These are phyloP conservation scores for Magallana ariakensis DNA, from an alignment of 1,140 invertebrate genomes.

Conservation along the genomic window DNA sequence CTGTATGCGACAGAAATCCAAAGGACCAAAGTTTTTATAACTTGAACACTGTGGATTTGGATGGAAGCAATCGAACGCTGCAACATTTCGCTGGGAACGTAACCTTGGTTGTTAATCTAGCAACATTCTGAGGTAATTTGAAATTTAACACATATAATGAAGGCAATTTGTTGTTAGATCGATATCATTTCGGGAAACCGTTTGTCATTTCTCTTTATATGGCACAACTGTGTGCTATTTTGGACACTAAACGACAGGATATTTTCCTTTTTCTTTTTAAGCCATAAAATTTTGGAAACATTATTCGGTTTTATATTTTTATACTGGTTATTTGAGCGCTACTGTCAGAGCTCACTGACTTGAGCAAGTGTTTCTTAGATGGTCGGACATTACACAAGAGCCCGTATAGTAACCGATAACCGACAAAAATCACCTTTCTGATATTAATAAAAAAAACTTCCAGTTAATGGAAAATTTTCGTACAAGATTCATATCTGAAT, in stretches of 20 bases:
- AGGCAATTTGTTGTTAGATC: not conserved
- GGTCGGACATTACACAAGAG: too few species aligned
- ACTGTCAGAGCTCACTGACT: too few species aligned
- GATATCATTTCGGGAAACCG: slow-evolving; percentile 5
- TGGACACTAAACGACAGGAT: not conserved
- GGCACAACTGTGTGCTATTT: not conserved
- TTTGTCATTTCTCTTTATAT: not conserved
- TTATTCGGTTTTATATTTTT: too few species aligned
- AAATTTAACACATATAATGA: slow-evolving; percentile 25
- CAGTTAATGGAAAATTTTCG: too few species aligned
- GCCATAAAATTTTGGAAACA: too few species aligned
- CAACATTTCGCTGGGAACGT: slow-evolving; percentile 2
- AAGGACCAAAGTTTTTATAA: slow-evolving; percentile 8
- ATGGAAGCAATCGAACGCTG: not conserved
- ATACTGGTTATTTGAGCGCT: too few species aligned
- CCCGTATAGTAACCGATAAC: too few species aligned
- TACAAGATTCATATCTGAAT: too few species aligned
- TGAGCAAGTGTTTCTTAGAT: too few species aligned
- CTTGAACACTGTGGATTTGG: not conserved
- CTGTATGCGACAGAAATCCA: not conserved
- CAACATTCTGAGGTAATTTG: slow-evolving; percentile 44
- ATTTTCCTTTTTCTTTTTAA: not conserved
- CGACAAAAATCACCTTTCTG: too few species aligned
- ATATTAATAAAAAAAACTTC: too few species aligned
- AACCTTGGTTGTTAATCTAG: slow-evolving; percentile 41